Percentiles rank a stretch among this genome's conserved stretches.
These are phyloP conservation scores for Oxystoma pomonae DNA, from an alignment of 2,888 invertebrate genomes.

Conservation along the genomic window DNA sequence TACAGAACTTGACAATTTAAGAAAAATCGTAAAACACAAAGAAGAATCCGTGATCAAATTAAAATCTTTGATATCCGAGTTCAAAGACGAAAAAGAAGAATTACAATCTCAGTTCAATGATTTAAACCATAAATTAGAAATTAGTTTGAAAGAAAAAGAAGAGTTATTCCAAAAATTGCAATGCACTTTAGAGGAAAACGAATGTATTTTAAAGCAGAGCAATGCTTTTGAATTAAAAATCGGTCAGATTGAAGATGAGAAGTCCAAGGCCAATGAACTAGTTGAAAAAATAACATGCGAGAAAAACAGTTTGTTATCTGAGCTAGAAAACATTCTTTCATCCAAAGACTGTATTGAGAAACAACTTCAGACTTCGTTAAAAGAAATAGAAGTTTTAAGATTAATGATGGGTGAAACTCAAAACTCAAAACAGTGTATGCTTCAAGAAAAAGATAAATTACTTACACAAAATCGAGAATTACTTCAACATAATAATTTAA, in stretches of 20 bases:
- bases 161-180: conserved; percentile 3
- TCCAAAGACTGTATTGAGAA: not conserved
- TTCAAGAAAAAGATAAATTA: not conserved
- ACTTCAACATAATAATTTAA: not conserved
- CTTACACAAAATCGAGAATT: not conserved
- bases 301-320: not conserved
- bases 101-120: not conserved
- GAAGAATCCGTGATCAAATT: not conserved
- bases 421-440: not conserved
- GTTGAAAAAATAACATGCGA: not conserved
- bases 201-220: not conserved
- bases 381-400: not conserved
- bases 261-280: not conserved
- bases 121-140: not conserved
- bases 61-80: not conserved
- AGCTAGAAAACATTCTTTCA: not conserved
- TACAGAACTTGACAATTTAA: conserved; percentile 8
- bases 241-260: not conserved
- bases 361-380: not conserved
- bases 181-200: not conserved
- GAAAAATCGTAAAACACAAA: not conserved
- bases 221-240: not conserved
- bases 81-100: conserved; percentile 2
- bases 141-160: not conserved
- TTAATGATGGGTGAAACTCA: not conserved